A percentile compares a stretch with the other conserved stretches of the same genome.
These are phyloP conservation scores for Stenodera caucasica DNA, from an alignment of 2,888 invertebrate genomes.

Conservation along the genomic window DNA sequence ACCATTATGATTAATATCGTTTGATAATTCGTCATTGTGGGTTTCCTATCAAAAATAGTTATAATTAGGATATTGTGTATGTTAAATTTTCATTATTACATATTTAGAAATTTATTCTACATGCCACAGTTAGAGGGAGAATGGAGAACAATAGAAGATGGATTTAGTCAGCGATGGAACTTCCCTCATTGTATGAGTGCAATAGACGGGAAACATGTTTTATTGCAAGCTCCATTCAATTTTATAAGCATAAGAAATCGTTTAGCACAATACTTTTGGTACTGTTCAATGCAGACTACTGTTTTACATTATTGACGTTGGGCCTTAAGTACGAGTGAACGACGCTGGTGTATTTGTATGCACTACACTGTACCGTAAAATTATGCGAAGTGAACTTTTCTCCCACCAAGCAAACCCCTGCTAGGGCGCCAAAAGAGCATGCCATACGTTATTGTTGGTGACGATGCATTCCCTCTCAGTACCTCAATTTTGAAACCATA, in stretches of 20 bases:
- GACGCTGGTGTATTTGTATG: constrained; percentile 33
- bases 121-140: constrained; percentile 8
- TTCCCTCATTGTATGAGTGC: constrained; percentile 36
- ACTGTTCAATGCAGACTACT: constrained; percentile 35
- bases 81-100: too few species aligned
- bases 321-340: constrained; percentile 40
- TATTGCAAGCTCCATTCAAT: constrained; percentile 35
- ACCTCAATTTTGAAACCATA: constrained; percentile 33
- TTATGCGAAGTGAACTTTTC: constrained; percentile 17
- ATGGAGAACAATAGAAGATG: constrained; percentile 19
- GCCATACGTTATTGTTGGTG: constrained; percentile 31
- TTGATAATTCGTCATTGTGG: too few species aligned
- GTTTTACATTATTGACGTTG: constrained; percentile 45
- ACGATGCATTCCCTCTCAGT: constrained; percentile 26
- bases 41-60: too few species aligned
- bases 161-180: constrained; percentile 11
- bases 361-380: constrained; percentile 22
- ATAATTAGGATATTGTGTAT: too few species aligned
- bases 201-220: constrained; percentile 42
- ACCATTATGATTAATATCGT: too few species aligned
- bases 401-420: constrained; percentile 24
- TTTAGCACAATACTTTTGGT: constrained; percentile 41
- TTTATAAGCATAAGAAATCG: constrained; percentile 40
- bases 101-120: too few species aligned
- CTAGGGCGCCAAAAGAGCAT: constrained; percentile 18